Base-by-base conservation (phyloP, 2,797 vertebrate species). In the Tenualosa thibaudeaui region DNA sequence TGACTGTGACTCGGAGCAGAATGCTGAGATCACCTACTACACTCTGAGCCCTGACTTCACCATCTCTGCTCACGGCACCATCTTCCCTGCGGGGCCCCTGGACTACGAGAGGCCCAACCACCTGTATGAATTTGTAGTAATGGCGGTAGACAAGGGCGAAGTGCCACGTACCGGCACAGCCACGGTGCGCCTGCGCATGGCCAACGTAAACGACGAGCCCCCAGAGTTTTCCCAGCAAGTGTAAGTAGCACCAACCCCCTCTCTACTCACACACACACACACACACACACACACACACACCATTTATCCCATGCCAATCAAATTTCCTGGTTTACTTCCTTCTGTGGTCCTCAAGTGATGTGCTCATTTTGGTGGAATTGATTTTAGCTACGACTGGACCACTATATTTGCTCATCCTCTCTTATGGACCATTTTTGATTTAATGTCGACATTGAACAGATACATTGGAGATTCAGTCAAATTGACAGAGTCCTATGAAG, bases 41-140 rank as follows among this genome's bases (percentile, higher is more conserved):
- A 94, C 95, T 5, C 90, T 97, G 90, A 97, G 96, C 89, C 94
- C 95, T 40, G 97, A 97, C 90, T 98, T 98, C 88, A 96, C 92
- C 81, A 95, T 97, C 65, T 97, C 97, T 4, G 90, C 96, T 17
- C 94, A 96, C 2, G 97, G 97, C 75, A 96, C 94, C 56, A 93
- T 98, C 88, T 98, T 96, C 85, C 96, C 97, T 0, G 93, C 95
- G 0, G 91, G 94, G 3, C 90, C 49, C 15, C 86, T 98, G 91
- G 96, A 98, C 93, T 97, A 95, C 0, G 97, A 98, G 89, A 92
- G 94, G 50, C 94, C 94, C 0, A 95, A 96, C 87, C 97, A 98
- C 88, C 94, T 97, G 81, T 98, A 97, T 0, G 97, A 98, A 92
- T 98, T 98, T 90, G 93, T 97, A 6, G 91, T 97, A 84, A 95